Conservation (phyloP, 1,140 invertebrate genomes). For the Diachasmimorpha longicaudata region DNA sequence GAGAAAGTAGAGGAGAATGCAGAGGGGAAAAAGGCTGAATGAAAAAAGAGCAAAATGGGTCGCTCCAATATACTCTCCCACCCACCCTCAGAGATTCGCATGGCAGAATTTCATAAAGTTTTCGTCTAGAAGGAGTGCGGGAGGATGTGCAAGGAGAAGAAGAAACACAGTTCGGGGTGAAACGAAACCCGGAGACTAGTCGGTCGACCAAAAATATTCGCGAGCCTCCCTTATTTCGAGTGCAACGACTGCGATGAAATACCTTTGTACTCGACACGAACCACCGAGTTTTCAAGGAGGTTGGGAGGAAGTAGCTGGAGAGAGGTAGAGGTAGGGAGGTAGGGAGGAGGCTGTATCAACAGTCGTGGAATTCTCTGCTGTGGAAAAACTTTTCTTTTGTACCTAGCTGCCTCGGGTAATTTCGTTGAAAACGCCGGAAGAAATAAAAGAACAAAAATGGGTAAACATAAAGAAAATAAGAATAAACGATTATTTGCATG, state of each 20-base stretch:
- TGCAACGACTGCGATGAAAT: slow-evolving; percentile 8
- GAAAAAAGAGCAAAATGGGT: not conserved
- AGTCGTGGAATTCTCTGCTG: not conserved
- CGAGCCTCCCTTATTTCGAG: slow-evolving; percentile 10
- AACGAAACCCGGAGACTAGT: not conserved
- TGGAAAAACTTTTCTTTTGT: slow-evolving; percentile 3
- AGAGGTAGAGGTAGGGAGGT: not conserved
- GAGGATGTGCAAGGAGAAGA: not conserved
- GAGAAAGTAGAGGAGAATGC: not conserved
- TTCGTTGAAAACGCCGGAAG: not conserved
- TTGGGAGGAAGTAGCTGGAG: not conserved
- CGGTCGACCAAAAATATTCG: slow-evolving; percentile 8
- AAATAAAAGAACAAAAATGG: not conserved
- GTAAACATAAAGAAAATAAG: not conserved
- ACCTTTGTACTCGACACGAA: slow-evolving; percentile 10
- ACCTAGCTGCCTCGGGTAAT: not conserved
- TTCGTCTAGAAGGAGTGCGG: not conserved
- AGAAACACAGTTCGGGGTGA: not conserved
- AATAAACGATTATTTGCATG: slow-evolving; percentile 4
- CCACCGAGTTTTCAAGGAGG: not conserved
- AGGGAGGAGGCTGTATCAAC: not conserved
- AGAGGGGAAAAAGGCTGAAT: not conserved
- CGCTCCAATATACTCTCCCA: not conserved
- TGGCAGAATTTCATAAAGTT: slow-evolving; percentile 10
- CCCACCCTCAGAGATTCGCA: not conserved